phyloP scores from a whole-genome alignment of 2,113 vertebrate species.

The Mobula hypostoma region DNA sequence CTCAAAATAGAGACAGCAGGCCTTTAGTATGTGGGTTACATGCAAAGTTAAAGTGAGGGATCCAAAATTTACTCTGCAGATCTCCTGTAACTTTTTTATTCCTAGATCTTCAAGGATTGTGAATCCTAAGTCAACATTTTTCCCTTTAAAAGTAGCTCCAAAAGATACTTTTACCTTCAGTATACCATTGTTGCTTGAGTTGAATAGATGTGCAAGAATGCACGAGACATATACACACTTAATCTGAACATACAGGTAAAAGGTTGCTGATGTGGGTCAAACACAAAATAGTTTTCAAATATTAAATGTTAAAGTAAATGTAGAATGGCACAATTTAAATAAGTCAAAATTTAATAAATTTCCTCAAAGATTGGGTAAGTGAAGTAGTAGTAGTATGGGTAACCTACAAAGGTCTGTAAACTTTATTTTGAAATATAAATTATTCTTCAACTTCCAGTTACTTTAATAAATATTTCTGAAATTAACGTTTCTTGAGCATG shows the following conservation, averaged over 20 bases:
- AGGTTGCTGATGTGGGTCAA: neutral
- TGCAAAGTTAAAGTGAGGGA: neutral
- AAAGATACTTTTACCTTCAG: neutral
- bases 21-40: neutral
- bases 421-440: neutral
- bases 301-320: neutral
- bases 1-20: neutral
- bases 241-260: neutral
- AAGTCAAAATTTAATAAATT: neutral
- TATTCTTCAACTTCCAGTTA: neutral
- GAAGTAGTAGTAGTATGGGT: neutral
- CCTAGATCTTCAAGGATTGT: neutral
- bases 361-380: neutral
- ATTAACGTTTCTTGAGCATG: neutral
- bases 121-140: neutral
- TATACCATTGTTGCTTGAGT: neutral
- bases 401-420: neutral
- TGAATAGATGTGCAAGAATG: neutral
- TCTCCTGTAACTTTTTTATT: neutral
- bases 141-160: neutral
- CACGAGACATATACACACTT: neutral
- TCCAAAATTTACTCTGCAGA: neutral
- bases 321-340: neutral
- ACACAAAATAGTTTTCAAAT: neutral
- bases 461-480: neutral